Percentiles rank a stretch among this genome's conserved stretches.
Evolutionary conservation across 2,113 vertebrate species (phyloP).

Genomic region (rat (Rattus norvegicus)): DNA sequence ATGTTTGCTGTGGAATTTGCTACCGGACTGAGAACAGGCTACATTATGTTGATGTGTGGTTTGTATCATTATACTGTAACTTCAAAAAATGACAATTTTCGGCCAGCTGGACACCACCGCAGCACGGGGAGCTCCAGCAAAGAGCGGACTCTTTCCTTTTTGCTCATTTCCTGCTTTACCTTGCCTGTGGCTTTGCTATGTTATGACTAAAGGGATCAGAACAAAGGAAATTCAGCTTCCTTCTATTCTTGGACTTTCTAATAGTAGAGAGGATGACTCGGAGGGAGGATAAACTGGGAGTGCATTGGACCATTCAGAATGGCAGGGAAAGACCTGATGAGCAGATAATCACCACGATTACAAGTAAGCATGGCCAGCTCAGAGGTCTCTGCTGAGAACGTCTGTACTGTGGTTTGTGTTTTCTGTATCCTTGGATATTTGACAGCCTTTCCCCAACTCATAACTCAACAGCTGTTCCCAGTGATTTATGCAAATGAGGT

Average conservation of each 20-base stretch:
- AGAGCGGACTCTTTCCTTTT: neutral
- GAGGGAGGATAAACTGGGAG: neutral
- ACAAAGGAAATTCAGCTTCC: slow-evolving; percentile 31
- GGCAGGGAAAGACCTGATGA: neutral
- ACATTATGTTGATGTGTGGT: neutral
- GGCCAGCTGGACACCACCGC: neutral
- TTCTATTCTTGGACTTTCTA: slow-evolving; percentile 56
- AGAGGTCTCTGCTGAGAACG: neutral
- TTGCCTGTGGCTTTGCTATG: slow-evolving; percentile 5
- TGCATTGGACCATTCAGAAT: neutral
- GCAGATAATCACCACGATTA: slow-evolving; percentile 35
- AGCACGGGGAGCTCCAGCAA: neutral
- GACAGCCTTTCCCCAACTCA: neutral
- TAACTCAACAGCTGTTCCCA: neutral
- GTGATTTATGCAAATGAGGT: slow-evolving; percentile 24
- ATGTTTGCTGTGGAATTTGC: slow-evolving; percentile 54
- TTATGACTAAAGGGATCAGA: neutral
- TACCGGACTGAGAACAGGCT: slow-evolving; percentile 56
- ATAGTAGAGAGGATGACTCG: neutral
- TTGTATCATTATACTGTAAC: neutral
- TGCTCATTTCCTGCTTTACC: neutral
- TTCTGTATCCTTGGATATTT: slow-evolving; percentile 35
- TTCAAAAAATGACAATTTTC: slow-evolving; percentile 12
- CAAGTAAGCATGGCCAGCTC: neutral
- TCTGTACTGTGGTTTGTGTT: neutral